Evolutionary conservation across 2,888 invertebrate genomes (phyloP).

Genomic region (Lithosia quadra): DNA sequence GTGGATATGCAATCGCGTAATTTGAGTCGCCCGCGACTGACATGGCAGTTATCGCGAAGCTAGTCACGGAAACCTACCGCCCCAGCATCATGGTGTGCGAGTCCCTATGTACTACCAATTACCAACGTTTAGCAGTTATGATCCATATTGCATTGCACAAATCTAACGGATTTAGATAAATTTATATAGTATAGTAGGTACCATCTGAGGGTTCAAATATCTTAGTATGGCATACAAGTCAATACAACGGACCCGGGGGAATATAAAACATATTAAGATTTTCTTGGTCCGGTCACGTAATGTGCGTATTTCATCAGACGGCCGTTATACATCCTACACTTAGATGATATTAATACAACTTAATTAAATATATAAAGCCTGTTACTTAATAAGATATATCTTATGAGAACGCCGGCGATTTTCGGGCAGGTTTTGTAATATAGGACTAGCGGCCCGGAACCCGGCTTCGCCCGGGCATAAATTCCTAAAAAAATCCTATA

Average conservation of each 20-base stretch:
- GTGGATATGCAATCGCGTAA: no score
- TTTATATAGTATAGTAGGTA: neutral
- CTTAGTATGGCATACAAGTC: neutral
- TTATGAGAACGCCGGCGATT: neutral
- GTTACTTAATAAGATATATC: conserved; percentile 4
- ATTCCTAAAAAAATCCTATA: no score
- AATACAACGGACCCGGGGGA: neutral
- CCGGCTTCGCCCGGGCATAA: no score
- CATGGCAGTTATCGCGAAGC: no score
- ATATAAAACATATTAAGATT: neutral
- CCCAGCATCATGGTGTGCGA: no score
- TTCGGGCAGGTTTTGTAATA: neutral
- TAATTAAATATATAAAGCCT: conserved; percentile 23
- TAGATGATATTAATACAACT: conserved; percentile 27
- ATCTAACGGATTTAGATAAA: no score
- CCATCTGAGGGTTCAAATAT: neutral
- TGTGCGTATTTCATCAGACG: conserved; percentile 25
- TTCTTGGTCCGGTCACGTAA: conserved; percentile 35
- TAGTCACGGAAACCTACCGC: no score
- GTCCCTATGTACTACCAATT: no score
- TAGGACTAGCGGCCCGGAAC: no score
- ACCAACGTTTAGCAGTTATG: no score
- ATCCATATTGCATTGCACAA: neutral
- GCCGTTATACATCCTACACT: neutral
- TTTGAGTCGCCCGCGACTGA: no score